Base-by-base conservation (phyloP, 2,113 vertebrate species). In the Embiotoca jacksoni region DNA sequence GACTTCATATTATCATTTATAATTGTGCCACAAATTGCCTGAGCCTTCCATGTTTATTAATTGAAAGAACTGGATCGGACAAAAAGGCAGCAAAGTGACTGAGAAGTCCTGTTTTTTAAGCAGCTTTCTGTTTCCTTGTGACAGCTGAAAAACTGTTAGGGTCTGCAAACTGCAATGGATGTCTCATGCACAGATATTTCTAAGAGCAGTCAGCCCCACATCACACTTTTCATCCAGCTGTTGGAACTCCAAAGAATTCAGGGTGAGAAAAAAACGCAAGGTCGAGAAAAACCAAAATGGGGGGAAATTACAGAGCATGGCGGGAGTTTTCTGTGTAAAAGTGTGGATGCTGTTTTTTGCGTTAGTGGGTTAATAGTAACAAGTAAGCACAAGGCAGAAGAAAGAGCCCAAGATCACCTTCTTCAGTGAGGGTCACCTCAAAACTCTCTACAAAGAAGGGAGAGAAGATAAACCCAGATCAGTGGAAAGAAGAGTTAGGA, bases 361-460 rank as follows among this genome's bases (percentile, higher is more conserved):
- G 95, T 99, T 99, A 99, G 98, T 99, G 97, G 95, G 97, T 98
- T 99, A 98, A 98, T 97, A 89, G 62, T 83, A 91, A 96, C 66
- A 85, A 90, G 68, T 95, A 91, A 90, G 89, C 95, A 97, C 83
- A 94, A 94, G 92, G 95, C 95, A 96, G 91, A 89, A 96, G 94
- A 97, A 99, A 97, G 94, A 98, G 95, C 95, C 96, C 96, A 95
- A 96, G 93, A 97, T 99, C 98, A 99, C 98, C 98, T 99, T 99
- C 96, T 96, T 97, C 96, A 95, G 97, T 99, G 96, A 99, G 96
- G 96, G 96, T 99, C 97, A 99, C 97, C 97, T 99, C 97, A 99
- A 98, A 99, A 98, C 97, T 99, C 95, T 99, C 98, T 99, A 96
- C 86, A 94, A 85, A 90, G 88, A 93, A 97, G 96, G 96, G 95